Percentiles rank a stretch among this genome's conserved stretches.
Conservation (phyloP, 2,888 invertebrate species). For the Drosophila hamatofila region DNA sequence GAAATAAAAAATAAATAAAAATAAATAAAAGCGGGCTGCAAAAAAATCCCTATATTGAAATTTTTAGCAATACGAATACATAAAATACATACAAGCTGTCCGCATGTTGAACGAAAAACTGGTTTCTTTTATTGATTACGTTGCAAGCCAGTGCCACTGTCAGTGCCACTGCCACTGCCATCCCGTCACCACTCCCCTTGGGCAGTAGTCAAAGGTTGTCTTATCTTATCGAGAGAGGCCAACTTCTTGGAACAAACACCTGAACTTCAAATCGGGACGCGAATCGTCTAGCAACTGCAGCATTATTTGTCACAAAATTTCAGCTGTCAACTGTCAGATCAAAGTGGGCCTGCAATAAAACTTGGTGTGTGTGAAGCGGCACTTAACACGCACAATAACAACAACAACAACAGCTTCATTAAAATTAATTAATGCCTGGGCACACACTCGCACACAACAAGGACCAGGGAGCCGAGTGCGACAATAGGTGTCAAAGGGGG, state of each 20-base stretch:
- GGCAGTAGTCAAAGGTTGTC: conserved; percentile 64
- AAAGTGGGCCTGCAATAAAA: conserved; percentile 50
- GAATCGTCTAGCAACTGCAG: conserved; percentile 37
- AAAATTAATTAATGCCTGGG: conserved; percentile 81
- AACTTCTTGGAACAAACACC: conserved; percentile 63
- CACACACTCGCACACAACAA: conserved; percentile 63
- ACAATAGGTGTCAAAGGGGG: conserved; percentile 56
- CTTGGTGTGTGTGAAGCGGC: conserved; percentile 53
- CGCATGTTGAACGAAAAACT: conserved; percentile 51
- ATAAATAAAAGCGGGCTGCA: conserved; percentile 28
- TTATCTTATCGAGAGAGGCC: conserved; percentile 64
- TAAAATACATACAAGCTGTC: conserved; percentile 28
- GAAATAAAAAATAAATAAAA: conserved; percentile 12
- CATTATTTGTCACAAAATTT: conserved; percentile 66
- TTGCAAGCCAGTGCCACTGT: conserved; percentile 25
- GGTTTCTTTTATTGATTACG: conserved; percentile 69
- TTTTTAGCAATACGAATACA: conserved; percentile 50
- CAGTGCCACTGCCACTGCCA: not conserved
- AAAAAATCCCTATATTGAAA: conserved; percentile 66
- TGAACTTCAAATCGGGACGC: conserved; percentile 49
- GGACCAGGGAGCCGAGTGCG: conserved; percentile 35
- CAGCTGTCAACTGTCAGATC: conserved; percentile 75
- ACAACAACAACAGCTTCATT: conserved; percentile 78
- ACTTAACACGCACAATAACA: conserved; percentile 66
- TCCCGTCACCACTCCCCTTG: not conserved